Percentiles rank a stretch among this genome's conserved stretches.
These are phyloP conservation scores for Hyposoter didymator DNA, from an alignment of 2,888 invertebrate genomes.

Conservation along the genomic window DNA sequence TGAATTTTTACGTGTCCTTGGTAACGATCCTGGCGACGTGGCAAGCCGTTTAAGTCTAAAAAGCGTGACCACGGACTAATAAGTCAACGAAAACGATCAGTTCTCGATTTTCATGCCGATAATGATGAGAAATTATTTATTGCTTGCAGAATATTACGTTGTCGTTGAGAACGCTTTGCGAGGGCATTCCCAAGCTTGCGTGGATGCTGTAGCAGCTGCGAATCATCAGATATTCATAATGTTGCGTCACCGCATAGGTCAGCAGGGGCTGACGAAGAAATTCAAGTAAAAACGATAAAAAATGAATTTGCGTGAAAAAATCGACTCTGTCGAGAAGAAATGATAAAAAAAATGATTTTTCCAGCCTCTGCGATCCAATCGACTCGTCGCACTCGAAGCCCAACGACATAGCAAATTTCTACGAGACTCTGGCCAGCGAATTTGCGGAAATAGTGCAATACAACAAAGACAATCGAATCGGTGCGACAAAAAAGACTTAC, in stretches of 20 bases:
- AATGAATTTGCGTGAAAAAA: not conserved
- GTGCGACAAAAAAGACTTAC: slow-evolving; percentile 87
- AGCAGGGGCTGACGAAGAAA: slow-evolving; percentile 88
- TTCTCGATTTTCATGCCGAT: too few relatives aligned
- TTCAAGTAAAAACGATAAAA: slow-evolving; percentile 87
- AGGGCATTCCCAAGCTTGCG: slow-evolving; percentile 89
- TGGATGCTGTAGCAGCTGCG: slow-evolving; percentile 87
- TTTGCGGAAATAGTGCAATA: slow-evolving; percentile 97
- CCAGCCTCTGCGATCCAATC: slow-evolving; percentile 91
- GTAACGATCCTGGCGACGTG: too few relatives aligned
- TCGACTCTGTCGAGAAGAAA: not conserved
- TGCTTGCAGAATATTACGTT: slow-evolving; percentile 89
- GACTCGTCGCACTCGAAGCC: slow-evolving; percentile 86
- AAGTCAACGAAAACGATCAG: not conserved
- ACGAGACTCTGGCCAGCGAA: slow-evolving; percentile 92
- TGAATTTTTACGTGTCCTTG: too few relatives aligned
- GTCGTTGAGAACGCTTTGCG: slow-evolving; percentile 92
- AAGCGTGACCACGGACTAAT: too few relatives aligned
- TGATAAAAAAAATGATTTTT: slow-evolving; percentile 69
- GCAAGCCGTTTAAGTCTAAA: too few relatives aligned
- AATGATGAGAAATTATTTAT: not conserved
- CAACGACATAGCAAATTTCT: slow-evolving; percentile 92
- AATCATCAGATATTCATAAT: slow-evolving; percentile 88
- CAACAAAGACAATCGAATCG: slow-evolving; percentile 94
- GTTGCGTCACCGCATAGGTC: slow-evolving; percentile 87